Conservation (phyloP, 2,113 vertebrate species). For the Cichladusa arquata region DNA sequence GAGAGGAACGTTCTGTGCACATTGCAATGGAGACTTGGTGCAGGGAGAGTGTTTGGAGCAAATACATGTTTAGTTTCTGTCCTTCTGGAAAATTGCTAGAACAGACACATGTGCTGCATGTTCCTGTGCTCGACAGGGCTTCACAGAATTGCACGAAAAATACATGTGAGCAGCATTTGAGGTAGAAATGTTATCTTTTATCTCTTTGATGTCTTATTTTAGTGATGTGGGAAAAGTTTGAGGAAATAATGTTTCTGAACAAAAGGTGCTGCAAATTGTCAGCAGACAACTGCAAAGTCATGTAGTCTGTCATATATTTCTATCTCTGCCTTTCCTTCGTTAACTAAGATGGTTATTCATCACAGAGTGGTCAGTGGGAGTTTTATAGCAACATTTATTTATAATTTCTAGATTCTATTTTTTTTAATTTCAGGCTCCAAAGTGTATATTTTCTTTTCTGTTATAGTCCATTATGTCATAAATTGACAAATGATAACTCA, state of each 20-base stretch:
- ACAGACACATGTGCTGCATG: not conserved
- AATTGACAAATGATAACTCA: constrained; percentile 40
- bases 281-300: not conserved
- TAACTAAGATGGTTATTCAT: not conserved
- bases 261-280: constrained; percentile 22
- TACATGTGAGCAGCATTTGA: constrained; percentile 42
- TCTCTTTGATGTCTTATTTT: constrained; percentile 50
- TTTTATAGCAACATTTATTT: not conserved
- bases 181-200: constrained; percentile 15
- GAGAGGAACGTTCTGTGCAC: not conserved
- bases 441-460: constrained; percentile 11
- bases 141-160: not conserved
- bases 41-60: not conserved
- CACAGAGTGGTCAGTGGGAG: not conserved
- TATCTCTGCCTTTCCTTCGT: not conserved
- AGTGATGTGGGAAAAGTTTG: not conserved
- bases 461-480: constrained; percentile 13
- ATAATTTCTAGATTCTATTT: not conserved
- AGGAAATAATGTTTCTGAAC: constrained; percentile 28
- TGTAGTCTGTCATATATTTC: constrained; percentile 6
- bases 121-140: not conserved
- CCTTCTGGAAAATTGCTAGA: not conserved
- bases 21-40: not conserved
- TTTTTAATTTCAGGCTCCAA: not conserved
- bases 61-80: not conserved